Conservation (phyloP, 2,888 invertebrate genomes). For the Chrysodeixis includens region DNA sequence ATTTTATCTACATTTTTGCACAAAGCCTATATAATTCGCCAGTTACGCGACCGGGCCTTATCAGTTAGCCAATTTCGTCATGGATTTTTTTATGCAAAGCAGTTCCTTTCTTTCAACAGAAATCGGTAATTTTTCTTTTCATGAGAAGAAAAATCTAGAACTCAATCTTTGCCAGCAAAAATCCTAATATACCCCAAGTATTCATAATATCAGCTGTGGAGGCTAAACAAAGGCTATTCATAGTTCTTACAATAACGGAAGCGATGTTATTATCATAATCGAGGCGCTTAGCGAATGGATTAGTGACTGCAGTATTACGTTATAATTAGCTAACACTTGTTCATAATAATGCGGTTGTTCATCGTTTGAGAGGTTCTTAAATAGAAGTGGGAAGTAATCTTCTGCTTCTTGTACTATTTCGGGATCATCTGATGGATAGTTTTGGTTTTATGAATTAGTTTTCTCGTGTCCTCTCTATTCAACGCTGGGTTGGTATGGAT, state of each 20-base stretch:
- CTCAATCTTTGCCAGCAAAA: too few relatives aligned
- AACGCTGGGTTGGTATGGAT: not conserved
- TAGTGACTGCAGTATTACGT: not conserved
- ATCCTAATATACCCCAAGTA: not conserved
- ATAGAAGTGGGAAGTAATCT: not conserved
- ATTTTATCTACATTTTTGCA: too few relatives aligned
- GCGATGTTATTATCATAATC: conserved; percentile 4
- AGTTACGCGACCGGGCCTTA: too few relatives aligned
- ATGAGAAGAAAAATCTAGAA: too few relatives aligned
- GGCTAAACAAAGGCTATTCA: conserved; percentile 1
- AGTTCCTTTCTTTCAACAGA: too few relatives aligned
- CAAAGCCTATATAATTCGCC: too few relatives aligned
- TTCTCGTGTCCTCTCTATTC: not conserved
- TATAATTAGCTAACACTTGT: conserved; percentile 4
- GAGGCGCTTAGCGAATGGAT: conserved; percentile 6
- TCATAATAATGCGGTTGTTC: not conserved
- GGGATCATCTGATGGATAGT: too few relatives aligned
- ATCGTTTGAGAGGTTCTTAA: not conserved
- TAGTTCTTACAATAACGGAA: not conserved
- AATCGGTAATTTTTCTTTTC: too few relatives aligned
- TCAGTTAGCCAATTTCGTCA: too few relatives aligned
- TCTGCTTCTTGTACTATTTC: too few relatives aligned
- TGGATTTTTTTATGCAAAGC: too few relatives aligned
- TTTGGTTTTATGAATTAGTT: not conserved
- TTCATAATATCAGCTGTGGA: not conserved